Base-by-base conservation (phyloP, 2,888 invertebrate genomes). In the Nebria salina region DNA sequence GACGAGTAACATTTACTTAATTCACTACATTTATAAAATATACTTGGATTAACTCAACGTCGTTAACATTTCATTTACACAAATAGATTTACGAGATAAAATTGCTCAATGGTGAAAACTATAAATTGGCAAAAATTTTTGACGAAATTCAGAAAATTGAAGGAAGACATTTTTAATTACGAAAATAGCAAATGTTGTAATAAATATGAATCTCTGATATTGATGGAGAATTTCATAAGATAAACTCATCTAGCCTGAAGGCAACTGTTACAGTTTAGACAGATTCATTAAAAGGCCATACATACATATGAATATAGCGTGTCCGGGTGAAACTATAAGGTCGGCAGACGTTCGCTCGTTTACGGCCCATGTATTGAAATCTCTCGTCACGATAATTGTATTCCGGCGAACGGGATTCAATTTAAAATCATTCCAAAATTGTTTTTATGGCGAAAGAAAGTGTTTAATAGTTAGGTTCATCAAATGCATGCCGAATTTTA, bases 311-410 rank as follows among this genome's bases (percentile, higher is more conserved):
- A 6, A 11, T 13, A 54, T 8, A 11, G 8, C 54, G 54, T 54
- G 54, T 54, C 54, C 54, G 54, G 54, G 54, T 54, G 54, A 54
- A 54, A 54, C 54, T 54, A 54, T 54, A 54, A 54, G 54, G 54
- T 54, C 54, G 54, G 54, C 54, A 54, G 54, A 54, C 54, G 54
- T 54, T 13, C 54, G 54, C 8, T 54, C 54, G 54, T 7, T 13
- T 54, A 54, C 54, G 2, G 54, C 54, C 54, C 54, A 54, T 11
- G 54, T 13, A 54, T 54, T 54, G 54, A 54, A 54, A 54, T 54
- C 54, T 54, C 54, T 54, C 54, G 54, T 54, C 54, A 54, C 54
- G 54, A 54, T 54, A 54, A 54, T 43, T 43, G 9, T 9, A 43
- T 54, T 54, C 11, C 54, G 8, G 11, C 11, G 54, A 13, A 54